Evolutionary conservation across 2,797 vertebrate species (phyloP).

Genomic region (Crotalus adamanteus): DNA sequence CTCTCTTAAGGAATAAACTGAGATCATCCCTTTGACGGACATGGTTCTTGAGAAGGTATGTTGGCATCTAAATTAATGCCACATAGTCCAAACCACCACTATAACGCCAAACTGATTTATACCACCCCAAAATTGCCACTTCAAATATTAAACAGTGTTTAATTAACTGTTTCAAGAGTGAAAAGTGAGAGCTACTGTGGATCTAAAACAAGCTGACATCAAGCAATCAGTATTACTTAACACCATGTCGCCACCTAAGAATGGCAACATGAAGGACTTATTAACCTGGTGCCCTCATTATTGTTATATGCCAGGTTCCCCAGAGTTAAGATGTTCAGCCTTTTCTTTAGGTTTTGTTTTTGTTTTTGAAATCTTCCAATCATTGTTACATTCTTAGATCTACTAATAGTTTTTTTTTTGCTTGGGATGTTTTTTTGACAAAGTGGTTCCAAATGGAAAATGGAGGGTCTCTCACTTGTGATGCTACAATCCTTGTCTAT

Average conservation of each 20-base stretch:
- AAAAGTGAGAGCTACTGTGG: constrained; percentile 41
- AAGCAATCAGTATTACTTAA: constrained; percentile 59
- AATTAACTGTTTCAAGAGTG: constrained; percentile 30
- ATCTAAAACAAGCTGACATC: constrained; percentile 55
- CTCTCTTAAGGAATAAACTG: too few species aligned
- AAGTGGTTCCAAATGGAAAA: too few species aligned
- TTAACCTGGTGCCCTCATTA: constrained; percentile 37
- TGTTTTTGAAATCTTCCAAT: not conserved
- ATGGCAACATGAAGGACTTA: constrained; percentile 34
- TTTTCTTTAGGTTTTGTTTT: not conserved
- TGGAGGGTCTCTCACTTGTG: not conserved
- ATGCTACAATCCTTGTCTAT: not conserved
- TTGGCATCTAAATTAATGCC: not conserved
- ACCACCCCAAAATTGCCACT: not conserved
- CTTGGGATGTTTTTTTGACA: not conserved
- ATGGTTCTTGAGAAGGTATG: fast-evolving
- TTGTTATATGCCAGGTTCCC: not conserved
- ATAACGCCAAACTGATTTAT: not conserved
- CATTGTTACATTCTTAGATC: not conserved
- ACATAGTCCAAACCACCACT: not conserved
- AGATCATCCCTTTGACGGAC: not conserved
- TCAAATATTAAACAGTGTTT: not conserved
- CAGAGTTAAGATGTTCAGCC: not conserved
- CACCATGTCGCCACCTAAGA: constrained; percentile 43
- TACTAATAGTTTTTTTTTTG: not conserved